Conservation (phyloP, 2,113 vertebrate species). For the Accipiter virgatus region DNA sequence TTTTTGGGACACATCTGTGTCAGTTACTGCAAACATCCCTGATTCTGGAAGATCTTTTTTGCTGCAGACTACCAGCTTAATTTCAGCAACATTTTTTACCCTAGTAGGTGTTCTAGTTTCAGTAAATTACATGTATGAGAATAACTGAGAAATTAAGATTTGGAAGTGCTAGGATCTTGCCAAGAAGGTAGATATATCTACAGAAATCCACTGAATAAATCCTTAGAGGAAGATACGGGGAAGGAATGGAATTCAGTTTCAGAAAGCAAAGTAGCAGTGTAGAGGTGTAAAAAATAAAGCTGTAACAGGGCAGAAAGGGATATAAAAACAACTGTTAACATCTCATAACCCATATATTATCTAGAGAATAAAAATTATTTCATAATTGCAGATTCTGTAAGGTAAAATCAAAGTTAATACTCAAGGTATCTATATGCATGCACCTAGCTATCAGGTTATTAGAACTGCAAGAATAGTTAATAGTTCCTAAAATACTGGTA, state of each 20-base stretch:
- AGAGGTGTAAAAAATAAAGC: neutral
- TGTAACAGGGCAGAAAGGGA: neutral
- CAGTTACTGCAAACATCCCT: neutral
- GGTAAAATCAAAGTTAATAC: neutral
- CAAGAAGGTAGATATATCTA: neutral
- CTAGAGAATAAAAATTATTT: neutral
- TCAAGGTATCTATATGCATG: neutral
- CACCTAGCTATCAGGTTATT: neutral
- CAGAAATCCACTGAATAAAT: neutral
- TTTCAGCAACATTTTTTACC: neutral
- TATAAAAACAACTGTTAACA: neutral
- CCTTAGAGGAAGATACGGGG: neutral
- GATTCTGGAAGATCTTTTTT: neutral
- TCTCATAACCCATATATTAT: neutral
- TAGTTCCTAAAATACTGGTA: conserved; percentile 9
- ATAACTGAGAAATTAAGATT: neutral
- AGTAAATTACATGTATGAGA: neutral
- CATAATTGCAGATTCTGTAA: neutral
- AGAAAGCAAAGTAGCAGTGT: neutral
- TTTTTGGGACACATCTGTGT: neutral
- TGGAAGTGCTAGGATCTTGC: neutral
- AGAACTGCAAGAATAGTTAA: neutral
- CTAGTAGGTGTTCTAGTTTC: neutral
- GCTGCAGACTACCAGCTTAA: neutral
- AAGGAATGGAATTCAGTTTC: neutral